Base-by-base conservation (phyloP, 1,140 invertebrate genomes). In the Onthophagus taurus region DNA sequence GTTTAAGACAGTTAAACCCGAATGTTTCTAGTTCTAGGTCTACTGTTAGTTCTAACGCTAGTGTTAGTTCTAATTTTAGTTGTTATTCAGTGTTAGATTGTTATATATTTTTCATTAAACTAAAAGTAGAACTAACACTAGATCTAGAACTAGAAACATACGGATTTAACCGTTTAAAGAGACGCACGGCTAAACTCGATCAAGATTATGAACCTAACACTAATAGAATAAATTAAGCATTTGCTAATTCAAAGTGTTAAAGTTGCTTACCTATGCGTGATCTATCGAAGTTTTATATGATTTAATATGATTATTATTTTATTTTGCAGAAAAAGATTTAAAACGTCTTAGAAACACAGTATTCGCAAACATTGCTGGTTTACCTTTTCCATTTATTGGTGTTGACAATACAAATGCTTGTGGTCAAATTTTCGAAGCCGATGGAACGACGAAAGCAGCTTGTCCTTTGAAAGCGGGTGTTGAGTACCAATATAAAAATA, bases 381-480 rank as follows among this genome's bases (percentile, higher is more conserved):
- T 85, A 3, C 64, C 72, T 0, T 55, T 88, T 39, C 83, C 84
- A 0, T 86, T 85, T 57, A 62, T 84, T 5, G 83, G 84, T 19
- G 80, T 85, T 1, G 81, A 86, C 51, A 78, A 77, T n/a, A 72
- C 68, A 3, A 68, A 72, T 26, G 77, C 82, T 2, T 86, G 83
- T 52, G 62, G 69, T 30, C 75, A 78, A 45, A 66, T 86, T 20
- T 80, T 64, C 50, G 61, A 69, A 42, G 50, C 61, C 30, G 58
- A 75, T 49, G 77, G 70, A 5, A 68, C 50, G 52, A 72, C 58
- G 2, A 71, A 76, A 55, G 72, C 67, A 1, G 59, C 64, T 1
- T 88, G 83, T 50, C 79, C 83, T 0, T 57, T 88, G 20, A 74
- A 77, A 47, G 69, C 72, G 2, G 80, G 75, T 11, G 63, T 62